Evolutionary conservation across 2,888 invertebrate species (phyloP).

Genomic region (Tortricodes alternella): DNA sequence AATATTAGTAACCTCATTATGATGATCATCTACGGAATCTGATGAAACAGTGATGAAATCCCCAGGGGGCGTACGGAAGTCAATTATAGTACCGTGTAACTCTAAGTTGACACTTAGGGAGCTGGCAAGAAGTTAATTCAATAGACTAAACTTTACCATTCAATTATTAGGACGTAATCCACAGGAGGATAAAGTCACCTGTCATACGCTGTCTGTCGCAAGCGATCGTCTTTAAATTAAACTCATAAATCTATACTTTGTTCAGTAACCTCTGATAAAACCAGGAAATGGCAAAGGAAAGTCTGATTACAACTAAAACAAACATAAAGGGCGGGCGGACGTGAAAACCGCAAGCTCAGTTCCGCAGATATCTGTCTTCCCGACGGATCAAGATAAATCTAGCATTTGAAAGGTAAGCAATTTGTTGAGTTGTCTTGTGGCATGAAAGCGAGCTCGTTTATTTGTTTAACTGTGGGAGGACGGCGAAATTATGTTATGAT

Average conservation of each 20-base stretch:
- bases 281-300: slow-evolving; percentile 25
- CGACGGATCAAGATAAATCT: slow-evolving; percentile 62
- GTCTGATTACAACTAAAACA: slow-evolving; percentile 37
- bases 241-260: neutral
- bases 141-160: no score
- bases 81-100: no score
- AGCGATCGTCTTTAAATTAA: neutral
- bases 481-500: slow-evolving; percentile 2
- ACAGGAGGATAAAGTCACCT: no score
- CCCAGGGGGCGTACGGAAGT: no score
- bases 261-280: neutral
- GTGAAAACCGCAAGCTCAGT: slow-evolving; percentile 44
- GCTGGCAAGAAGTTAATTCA: no score
- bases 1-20: no score
- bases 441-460: slow-evolving; percentile 49
- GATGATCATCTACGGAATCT: no score
- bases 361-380: slow-evolving; percentile 52
- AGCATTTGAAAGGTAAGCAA: slow-evolving; percentile 67
- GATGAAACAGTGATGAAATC: no score
- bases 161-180: no score
- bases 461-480: slow-evolving; percentile 39
- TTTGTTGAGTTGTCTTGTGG: slow-evolving; percentile 54
- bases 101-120: no score
- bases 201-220: neutral
- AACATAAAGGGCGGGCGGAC: slow-evolving; percentile 43